Evolutionary conservation across 2,113 vertebrate species (phyloP).

Genomic region (Coptodon bakossiorum): DNA sequence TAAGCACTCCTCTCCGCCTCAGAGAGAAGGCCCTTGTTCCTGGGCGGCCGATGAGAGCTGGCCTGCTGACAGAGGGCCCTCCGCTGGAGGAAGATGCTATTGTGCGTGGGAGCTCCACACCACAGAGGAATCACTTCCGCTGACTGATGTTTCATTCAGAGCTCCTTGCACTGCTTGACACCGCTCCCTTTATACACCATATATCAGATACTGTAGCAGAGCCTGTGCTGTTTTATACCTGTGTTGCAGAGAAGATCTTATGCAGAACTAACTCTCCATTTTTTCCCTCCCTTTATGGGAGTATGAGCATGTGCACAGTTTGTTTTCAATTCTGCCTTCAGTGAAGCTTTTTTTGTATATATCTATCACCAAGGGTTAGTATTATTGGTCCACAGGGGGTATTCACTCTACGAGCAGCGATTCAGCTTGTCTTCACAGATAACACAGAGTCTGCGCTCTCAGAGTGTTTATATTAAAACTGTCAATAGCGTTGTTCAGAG

Average conservation of each 20-base stretch:
- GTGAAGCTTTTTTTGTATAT: conserved; percentile 15
- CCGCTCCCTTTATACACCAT: background rate
- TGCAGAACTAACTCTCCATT: background rate
- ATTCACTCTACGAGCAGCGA: background rate
- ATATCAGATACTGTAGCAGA: background rate
- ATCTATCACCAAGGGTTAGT: conserved; percentile 3
- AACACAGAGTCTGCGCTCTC: background rate
- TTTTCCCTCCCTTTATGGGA: background rate
- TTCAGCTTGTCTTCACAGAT: conserved; percentile 25
- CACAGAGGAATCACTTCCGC: conserved; percentile 35
- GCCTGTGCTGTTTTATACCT: background rate
- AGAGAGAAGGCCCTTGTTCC: conserved; percentile 65
- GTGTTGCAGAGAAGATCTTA: background rate
- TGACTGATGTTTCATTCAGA: conserved; percentile 37
- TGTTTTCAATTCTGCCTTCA: conserved; percentile 3
- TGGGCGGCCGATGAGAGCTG: conserved; percentile 51
- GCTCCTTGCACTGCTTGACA: background rate
- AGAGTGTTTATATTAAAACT: conserved; percentile 37
- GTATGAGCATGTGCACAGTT: background rate
- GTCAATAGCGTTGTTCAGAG: conserved; percentile 28
- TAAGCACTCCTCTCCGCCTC: background rate
- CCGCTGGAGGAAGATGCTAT: conserved; percentile 56
- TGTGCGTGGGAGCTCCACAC: conserved; percentile 20
- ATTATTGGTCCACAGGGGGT: conserved; percentile 22
- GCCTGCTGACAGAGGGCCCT: conserved; percentile 63